Evolutionary conservation across 2,888 invertebrate species (phyloP), one percentile per base, ranked within the genome.

Genomic region (Agonopterix alstromeriana): DNA sequence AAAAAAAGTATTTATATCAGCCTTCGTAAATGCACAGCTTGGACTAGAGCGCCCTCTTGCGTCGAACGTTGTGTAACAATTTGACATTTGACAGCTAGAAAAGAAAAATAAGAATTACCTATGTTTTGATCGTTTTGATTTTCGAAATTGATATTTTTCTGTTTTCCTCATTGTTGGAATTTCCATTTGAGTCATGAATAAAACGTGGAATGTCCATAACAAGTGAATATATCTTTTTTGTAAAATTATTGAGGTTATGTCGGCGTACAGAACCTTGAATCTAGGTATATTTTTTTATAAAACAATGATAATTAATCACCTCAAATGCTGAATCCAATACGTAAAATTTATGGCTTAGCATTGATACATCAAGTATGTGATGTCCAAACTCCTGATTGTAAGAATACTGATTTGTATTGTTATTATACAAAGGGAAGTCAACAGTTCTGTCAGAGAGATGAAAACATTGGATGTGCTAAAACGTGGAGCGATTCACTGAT

Each of bases 361-460:
- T 48, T 69, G 35, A 43, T 67, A 53, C 52, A 55, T 53, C 61
- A 60, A 54, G 56, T 59, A 51, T 52, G 63, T 52, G 50, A 62
- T 54, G 55, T 57, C 40, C 57, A 58, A 51, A 44, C 60, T 51
- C 48, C 50, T 45, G 61, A 48, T 57, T 73, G 61, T 55, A 45
- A 52, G 38, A 65, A 63, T 61, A 61, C 65, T 72, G 70, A 79
- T 61, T 58, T 76, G 46, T 64, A 67, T 61, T 75, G 61, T 77
- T 76, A 73, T 70, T 72, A 77, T 65, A 63, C 63, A 56, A 82
- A 82, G 72, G 73, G 65, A 51, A 70, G 59, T 52, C 64, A 67
- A 60, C 67, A 62, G 52, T 53, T 62, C 57, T 76, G 75, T 70
- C 55, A 56, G 57, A 68, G 61, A 55, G 56, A 70, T 65, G 67